Conservation (phyloP, 2,888 invertebrate genomes). For the Philereme transversata region DNA sequence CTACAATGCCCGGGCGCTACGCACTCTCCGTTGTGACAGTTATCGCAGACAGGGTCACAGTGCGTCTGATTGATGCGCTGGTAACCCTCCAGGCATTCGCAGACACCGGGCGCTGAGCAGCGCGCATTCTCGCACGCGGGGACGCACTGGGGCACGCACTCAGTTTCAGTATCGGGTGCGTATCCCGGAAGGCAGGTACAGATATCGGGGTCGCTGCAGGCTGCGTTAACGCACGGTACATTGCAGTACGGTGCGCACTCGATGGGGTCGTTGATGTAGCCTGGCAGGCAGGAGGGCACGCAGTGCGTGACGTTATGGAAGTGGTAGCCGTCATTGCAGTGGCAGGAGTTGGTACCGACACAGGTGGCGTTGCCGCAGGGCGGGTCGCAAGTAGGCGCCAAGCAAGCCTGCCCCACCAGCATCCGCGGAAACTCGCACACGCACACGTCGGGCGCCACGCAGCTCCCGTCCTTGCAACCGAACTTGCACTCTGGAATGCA, state of each 20-base stretch:
- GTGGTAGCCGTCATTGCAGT: slow-evolving; percentile 41
- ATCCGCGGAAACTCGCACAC: slow-evolving; percentile 50
- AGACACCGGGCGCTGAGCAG: slow-evolving; percentile 54
- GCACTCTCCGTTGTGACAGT: slow-evolving; percentile 73
- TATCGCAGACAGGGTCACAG: slow-evolving; percentile 61
- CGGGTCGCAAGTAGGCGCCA: slow-evolving; percentile 61
- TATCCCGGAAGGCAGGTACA: slow-evolving; percentile 65
- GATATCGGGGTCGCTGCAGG: slow-evolving; percentile 69
- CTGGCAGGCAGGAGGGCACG: slow-evolving; percentile 25
- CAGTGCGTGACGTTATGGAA: slow-evolving; percentile 28
- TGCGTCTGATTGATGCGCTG: slow-evolving; percentile 36
- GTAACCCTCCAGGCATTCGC: slow-evolving; percentile 56
- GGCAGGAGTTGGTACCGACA: slow-evolving; percentile 43
- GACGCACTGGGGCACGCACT: slow-evolving; percentile 44
- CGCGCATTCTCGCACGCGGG: slow-evolving; percentile 44
- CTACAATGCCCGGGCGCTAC: slow-evolving; percentile 44
- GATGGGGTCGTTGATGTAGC: slow-evolving; percentile 29
- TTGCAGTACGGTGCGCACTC: slow-evolving; percentile 66
- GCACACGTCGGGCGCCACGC: slow-evolving; percentile 53
- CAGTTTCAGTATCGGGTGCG: slow-evolving; percentile 42
- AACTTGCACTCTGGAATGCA: slow-evolving; percentile 45
- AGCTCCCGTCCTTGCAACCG: slow-evolving; percentile 58
- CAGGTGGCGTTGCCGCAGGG: slow-evolving; percentile 61
- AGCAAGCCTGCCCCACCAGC: slow-evolving; percentile 38
- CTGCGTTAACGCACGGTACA: slow-evolving; percentile 68